A percentile compares a stretch with the other conserved stretches of the same genome.
Evolutionary conservation across 2,888 invertebrate species (phyloP).

Genomic region (Hoplodrina ambigua): DNA sequence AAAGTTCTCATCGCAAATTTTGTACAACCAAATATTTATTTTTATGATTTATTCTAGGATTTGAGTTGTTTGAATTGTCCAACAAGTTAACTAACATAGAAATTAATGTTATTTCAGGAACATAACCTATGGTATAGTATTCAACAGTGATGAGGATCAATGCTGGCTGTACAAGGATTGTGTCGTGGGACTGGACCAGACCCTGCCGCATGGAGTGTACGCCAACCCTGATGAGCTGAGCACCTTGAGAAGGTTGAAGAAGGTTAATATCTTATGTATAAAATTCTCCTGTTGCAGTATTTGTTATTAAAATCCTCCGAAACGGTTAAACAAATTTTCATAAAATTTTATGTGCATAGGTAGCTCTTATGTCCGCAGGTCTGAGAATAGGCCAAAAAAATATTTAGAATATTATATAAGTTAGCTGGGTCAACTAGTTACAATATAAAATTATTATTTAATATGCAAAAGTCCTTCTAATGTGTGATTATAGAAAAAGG

Average conservation of each 20-base stretch:
- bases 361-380: no score
- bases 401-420: no score
- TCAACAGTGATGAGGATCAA: conserved; percentile 65
- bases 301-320: no score
- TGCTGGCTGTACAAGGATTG: conserved; percentile 72
- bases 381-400: no score
- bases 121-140: conserved; percentile 76
- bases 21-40: no score
- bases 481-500: no score
- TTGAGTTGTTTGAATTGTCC: not conserved
- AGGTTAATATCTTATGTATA: conserved; percentile 65
- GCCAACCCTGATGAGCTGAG: conserved; percentile 81
- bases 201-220: conserved; percentile 79
- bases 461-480: no score
- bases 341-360: no score
- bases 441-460: no score
- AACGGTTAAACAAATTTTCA: no score
- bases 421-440: no score
- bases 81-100: not conserved
- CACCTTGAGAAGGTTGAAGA: conserved; percentile 72
- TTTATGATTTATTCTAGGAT: not conserved
- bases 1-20: not conserved
- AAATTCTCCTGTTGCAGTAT: no score
- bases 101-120: conserved; percentile 73
- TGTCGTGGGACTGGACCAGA: conserved; percentile 77